A percentile compares a stretch with the other conserved stretches of the same genome.
These are phyloP conservation scores for Ostrea denselamellosa DNA, from an alignment of 1,140 invertebrate species.

Conservation along the genomic window DNA sequence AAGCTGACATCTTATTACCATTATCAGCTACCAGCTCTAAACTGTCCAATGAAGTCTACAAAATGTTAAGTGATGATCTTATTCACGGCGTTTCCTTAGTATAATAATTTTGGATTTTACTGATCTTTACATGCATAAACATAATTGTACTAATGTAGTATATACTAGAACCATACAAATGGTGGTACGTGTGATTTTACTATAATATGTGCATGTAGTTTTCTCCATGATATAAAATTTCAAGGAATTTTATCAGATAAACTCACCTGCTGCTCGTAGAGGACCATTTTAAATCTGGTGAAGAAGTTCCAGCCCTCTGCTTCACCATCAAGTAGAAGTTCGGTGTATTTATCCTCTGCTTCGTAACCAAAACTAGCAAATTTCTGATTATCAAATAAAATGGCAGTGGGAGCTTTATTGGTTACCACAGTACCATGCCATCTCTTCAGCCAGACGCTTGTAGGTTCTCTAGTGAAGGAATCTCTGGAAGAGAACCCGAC, in stretches of 20 bases:
- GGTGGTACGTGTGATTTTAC: no score
- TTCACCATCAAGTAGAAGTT: conserved; percentile 21
- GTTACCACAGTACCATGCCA: conserved; percentile 37
- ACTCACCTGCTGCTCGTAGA: conserved; percentile 32
- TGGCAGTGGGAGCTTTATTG: conserved; percentile 44
- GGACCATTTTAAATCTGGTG: conserved; percentile 48
- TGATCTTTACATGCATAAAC: no score
- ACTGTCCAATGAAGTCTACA: neutral
- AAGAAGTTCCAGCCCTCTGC: conserved; percentile 41
- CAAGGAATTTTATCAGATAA: neutral
- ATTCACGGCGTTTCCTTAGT: no score
- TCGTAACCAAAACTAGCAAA: conserved; percentile 53
- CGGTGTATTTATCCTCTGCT: conserved; percentile 51
- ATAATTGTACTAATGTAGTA: no score
- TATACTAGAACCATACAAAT: no score
- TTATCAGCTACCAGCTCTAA: conserved; percentile 18
- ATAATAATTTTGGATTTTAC: no score
- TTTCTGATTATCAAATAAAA: conserved; percentile 31
- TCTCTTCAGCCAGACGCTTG: conserved; percentile 1
- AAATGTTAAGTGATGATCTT: neutral
- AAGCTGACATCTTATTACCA: conserved; percentile 44
- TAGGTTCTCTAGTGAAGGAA: conserved; percentile 33
- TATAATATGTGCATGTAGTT: no score
- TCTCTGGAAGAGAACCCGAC: conserved; percentile 46
- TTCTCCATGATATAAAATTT: no score